Conservation (phyloP, 2,797 vertebrate genomes). For the Hafferia zeledoni region DNA sequence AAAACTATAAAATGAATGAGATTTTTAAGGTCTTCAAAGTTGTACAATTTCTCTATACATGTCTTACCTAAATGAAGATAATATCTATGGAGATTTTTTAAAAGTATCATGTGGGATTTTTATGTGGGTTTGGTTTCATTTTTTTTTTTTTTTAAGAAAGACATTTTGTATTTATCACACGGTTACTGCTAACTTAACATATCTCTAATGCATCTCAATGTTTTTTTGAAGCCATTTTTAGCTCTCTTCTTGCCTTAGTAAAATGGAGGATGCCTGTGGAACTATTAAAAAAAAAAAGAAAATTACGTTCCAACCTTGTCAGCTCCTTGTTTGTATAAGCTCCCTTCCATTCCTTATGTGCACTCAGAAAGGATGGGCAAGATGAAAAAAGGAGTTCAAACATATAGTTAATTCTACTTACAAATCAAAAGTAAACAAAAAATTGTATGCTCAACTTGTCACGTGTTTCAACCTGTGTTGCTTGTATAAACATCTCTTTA, state of each 20-base stretch:
- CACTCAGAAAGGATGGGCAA: background rate
- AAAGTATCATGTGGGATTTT: rapidly evolving
- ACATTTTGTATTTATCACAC: background rate
- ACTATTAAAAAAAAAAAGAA: background rate
- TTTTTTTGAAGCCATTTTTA: background rate
- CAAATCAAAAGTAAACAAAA: background rate
- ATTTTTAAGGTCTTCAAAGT: background rate
- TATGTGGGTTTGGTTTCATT: too few relatives aligned
- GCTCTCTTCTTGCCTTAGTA: background rate
- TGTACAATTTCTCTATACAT: background rate
- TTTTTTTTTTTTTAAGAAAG: background rate
- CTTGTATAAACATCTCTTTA: background rate
- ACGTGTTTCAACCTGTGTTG: background rate
- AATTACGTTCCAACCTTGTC: background rate
- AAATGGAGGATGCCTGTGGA: background rate
- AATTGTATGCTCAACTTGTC: background rate
- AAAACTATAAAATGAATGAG: background rate
- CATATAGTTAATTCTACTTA: background rate
- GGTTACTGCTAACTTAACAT: background rate
- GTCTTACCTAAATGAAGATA: background rate
- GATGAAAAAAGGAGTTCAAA: background rate
- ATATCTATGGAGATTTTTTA: background rate
- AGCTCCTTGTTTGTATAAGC: background rate
- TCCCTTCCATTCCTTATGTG: background rate
- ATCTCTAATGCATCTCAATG: background rate